A percentile compares a stretch with the other conserved stretches of the same genome.
These are phyloP conservation scores for Vespertilio murinus DNA, from an alignment of 2,797 vertebrate species.

Conservation along the genomic window DNA sequence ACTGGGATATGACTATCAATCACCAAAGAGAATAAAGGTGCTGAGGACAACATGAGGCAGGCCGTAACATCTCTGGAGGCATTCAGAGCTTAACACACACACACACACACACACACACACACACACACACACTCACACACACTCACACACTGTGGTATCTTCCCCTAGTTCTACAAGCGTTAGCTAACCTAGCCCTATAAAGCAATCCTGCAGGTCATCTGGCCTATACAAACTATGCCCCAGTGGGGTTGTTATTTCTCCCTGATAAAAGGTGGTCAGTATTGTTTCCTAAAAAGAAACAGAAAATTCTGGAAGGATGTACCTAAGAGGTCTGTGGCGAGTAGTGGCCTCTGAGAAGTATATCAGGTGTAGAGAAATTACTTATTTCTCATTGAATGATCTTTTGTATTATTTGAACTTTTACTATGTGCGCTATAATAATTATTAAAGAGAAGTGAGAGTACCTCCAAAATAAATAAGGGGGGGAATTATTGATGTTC, in stretches of 20 bases:
- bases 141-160: rapidly evolving
- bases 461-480: constrained; percentile 14
- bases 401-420: background rate
- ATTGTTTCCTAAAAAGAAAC: background rate
- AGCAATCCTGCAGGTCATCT: background rate
- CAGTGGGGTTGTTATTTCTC: background rate
- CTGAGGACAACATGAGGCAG: background rate
- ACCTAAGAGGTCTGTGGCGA: background rate
- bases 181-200: background rate
- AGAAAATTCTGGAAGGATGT: constrained; percentile 5
- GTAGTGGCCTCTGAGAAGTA: background rate
- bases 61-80: background rate
- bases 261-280: background rate
- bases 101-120: too few species aligned
- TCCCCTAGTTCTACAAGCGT: background rate
- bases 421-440: background rate
- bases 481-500: background rate
- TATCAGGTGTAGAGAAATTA: background rate
- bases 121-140: too few species aligned
- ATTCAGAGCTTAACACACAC: background rate
- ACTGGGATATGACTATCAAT: background rate
- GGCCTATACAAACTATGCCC: background rate
- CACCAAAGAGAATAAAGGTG: background rate
- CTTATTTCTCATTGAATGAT: background rate
- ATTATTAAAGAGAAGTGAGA: constrained; percentile 3